Evolutionary conservation across 1,140 invertebrate genomes (phyloP).

Genomic region (Eriocheir sinensis): DNA sequence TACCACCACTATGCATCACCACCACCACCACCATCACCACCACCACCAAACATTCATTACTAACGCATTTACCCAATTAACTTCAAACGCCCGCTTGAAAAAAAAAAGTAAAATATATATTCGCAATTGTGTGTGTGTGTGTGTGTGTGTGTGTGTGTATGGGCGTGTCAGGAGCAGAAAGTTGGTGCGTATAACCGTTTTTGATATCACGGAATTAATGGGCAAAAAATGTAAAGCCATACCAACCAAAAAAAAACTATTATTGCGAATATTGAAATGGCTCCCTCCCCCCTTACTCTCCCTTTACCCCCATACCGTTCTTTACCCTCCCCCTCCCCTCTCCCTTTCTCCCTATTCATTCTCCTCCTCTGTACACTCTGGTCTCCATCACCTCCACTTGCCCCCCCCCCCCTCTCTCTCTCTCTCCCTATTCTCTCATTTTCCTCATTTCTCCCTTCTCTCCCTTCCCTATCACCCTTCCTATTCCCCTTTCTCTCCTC

Average conservation of each 20-base stretch:
- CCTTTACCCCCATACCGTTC: no score
- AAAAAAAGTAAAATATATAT: not conserved
- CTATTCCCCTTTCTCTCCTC: no score
- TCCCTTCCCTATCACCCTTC: no score
- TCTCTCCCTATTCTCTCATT: no score
- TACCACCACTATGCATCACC: not conserved
- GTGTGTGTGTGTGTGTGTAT: not conserved
- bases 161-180: not conserved
- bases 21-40: not conserved
- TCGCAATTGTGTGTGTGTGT: not conserved
- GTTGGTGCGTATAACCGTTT: not conserved
- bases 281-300: no score
- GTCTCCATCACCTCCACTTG: no score
- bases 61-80: conserved; percentile 14
- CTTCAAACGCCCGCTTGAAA: not conserved
- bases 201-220: not conserved
- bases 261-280: conserved; percentile 6
- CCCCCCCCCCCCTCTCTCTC: no score
- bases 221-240: not conserved
- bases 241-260: not conserved
- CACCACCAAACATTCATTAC: not conserved
- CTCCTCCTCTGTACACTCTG: no score
- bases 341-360: no score
- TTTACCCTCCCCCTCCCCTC: no score
- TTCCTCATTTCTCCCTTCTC: no score